These are phyloP conservation scores for Cerceris rybyensis DNA, from an alignment of 2,888 invertebrate species.

Conservation along the genomic window DNA sequence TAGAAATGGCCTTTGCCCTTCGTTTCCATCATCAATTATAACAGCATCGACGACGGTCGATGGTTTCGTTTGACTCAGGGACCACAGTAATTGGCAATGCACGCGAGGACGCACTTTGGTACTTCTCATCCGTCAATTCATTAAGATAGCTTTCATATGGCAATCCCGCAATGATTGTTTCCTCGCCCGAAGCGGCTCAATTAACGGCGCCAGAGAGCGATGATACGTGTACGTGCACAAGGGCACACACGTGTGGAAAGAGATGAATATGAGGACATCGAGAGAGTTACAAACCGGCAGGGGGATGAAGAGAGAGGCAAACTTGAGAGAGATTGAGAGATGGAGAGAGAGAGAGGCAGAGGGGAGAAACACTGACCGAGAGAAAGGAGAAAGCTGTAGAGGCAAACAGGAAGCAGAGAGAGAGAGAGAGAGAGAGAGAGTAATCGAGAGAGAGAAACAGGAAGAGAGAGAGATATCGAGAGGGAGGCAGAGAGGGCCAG, in stretches of 20 bases:
- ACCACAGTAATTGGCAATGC: constrained; percentile 45
- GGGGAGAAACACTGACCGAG: constrained; percentile 4
- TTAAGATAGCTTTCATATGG: constrained; percentile 54
- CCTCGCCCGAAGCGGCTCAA: constrained; percentile 53
- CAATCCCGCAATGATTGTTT: constrained; percentile 53
- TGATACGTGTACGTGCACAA: constrained; percentile 5
- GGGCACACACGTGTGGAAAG: constrained; percentile 10
- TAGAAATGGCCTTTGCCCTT: constrained; percentile 18
- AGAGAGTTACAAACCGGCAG: neutral
- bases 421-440: constrained; percentile 8
- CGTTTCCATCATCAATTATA: constrained; percentile 42
- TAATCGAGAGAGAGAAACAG: neutral
- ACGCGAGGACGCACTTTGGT: constrained; percentile 35
- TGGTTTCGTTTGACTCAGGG: constrained; percentile 29
- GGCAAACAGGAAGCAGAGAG: constrained; percentile 7
- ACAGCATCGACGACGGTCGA: constrained; percentile 18
- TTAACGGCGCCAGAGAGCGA: constrained; percentile 42
- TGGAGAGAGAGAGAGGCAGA: constrained; percentile 10
- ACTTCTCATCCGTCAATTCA: constrained; percentile 52
- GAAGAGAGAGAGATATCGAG: neutral
- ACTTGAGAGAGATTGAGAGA: neutral
- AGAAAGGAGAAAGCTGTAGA: neutral
- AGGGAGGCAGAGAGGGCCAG: constrained; percentile 4
- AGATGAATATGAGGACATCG: constrained; percentile 23
- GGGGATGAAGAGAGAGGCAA: neutral